These are phyloP conservation scores for Meleagris gallopavo DNA, from an alignment of 2,113 vertebrate species.

Conservation along the genomic window DNA sequence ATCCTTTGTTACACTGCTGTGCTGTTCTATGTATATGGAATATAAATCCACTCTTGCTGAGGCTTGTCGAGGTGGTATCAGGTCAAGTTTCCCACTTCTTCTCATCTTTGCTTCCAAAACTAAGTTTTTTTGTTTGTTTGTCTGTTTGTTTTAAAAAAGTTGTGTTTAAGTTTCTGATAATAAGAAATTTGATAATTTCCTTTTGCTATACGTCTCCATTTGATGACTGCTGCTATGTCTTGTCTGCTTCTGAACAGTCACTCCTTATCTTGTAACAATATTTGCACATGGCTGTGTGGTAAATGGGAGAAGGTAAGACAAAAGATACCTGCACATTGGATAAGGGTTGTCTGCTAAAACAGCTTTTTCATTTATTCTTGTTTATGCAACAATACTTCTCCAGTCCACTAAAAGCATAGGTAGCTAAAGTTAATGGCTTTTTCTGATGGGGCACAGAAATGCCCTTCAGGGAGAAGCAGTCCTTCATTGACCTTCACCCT, in stretches of 20 bases:
- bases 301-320: background rate
- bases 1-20: background rate
- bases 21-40: background rate
- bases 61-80: background rate
- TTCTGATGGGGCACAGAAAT: conserved; percentile 7
- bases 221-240: background rate
- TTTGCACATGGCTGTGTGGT: background rate
- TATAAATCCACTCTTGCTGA: background rate
- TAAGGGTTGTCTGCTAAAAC: background rate
- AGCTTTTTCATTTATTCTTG: background rate
- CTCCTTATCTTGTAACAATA: background rate
- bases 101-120: background rate
- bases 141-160: background rate
- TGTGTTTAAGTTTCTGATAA: background rate
- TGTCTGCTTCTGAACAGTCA: background rate
- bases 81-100: background rate
- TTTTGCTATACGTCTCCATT: background rate
- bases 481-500: background rate
- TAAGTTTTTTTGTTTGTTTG: background rate
- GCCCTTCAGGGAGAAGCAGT: background rate
- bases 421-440: conserved; percentile 11
- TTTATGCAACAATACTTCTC: background rate
- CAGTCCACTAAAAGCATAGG: background rate
- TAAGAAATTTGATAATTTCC: background rate
- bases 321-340: background rate